Base-by-base conservation (phyloP, 2,888 invertebrate genomes). In the Bhutanitis thaidina region DNA sequence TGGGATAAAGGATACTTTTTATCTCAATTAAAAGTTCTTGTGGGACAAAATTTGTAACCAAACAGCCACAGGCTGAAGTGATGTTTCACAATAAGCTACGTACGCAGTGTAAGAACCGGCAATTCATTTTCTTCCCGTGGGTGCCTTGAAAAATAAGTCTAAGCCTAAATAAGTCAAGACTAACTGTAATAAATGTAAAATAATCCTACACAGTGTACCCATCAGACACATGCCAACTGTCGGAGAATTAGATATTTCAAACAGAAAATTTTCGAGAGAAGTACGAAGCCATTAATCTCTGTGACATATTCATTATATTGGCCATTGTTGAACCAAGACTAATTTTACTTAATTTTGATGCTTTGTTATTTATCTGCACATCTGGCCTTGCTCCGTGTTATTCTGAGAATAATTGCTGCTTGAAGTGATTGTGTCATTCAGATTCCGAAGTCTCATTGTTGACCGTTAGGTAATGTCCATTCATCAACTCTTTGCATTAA, bases 361-460 rank as follows among this genome's bases (percentile, higher is more conserved):
- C 54, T 53, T 59, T 66, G 49, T 60, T 61, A 63, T 60, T 65
- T 71, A 75, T 72, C 69, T 7, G 32, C 55, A 16, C 46, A 51
- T 7, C 27, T 71, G 70, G 65, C 81, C 80, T 80, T 80, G 77
- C 60, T 54, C 47, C 47, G 52, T 62, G 64, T 66, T 69, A 57
- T 70, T 78, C 80, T 73, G 56, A 74, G 78, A 62, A 63, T 56
- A 74, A 71, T 53, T 48, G 56, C 20, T 59, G 62, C n/a, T 56
- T 60, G 60, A 68, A 61, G 59, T 59, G 60, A 53, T 67, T 69
- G 60, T 63, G 77, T 78, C 80, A 74, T 71, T 68, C 69, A 64
- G 69, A 79, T 80, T 77, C 77, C 76, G 57, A 52, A 50, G 61
- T 52, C 61, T 54, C 54, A 60, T 68, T 66, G 69, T 68, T 62